Percentiles rank a stretch among this genome's conserved stretches.
These are phyloP conservation scores for Colletes latitarsis DNA, from an alignment of 1,140 invertebrate genomes.

Conservation along the genomic window DNA sequence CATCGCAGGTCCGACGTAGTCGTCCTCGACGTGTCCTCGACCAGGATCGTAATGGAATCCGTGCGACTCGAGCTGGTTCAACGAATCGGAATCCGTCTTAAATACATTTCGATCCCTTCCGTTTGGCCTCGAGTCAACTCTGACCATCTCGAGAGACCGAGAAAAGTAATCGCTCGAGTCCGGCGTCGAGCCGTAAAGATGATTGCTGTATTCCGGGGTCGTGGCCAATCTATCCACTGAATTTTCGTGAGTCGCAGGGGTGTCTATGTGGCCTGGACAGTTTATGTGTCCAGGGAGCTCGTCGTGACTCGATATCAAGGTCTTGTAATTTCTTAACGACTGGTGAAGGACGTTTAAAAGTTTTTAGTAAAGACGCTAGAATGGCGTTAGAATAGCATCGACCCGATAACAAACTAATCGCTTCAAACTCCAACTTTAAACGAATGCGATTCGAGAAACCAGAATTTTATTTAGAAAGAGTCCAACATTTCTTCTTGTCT, in stretches of 20 bases:
- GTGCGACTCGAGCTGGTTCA: conserved; percentile 52
- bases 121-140: not conserved
- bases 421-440: no score
- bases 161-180: conserved; percentile 35
- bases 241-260: conserved; percentile 9
- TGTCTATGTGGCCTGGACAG: conserved; percentile 40
- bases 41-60: conserved; percentile 50
- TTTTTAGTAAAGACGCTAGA: not conserved
- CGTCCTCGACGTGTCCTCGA: conserved; percentile 50
- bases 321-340: conserved; percentile 49
- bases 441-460: no score
- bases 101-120: conserved; percentile 19
- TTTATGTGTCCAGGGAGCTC: conserved; percentile 43
- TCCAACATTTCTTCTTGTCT: no score
- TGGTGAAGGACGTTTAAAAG: not conserved
- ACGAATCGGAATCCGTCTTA: conserved; percentile 28
- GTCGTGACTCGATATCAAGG: conserved; percentile 34
- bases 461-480: no score
- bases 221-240: conserved; percentile 20
- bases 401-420: no score
- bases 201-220: conserved; percentile 29
- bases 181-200: conserved; percentile 54
- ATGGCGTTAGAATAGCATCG: no score
- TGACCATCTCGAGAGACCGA: conserved; percentile 19
- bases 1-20: conserved; percentile 77